Percentiles rank a stretch among this genome's conserved stretches.
Conservation (phyloP, 1,140 invertebrate species). For the Oppia nitens region DNA sequence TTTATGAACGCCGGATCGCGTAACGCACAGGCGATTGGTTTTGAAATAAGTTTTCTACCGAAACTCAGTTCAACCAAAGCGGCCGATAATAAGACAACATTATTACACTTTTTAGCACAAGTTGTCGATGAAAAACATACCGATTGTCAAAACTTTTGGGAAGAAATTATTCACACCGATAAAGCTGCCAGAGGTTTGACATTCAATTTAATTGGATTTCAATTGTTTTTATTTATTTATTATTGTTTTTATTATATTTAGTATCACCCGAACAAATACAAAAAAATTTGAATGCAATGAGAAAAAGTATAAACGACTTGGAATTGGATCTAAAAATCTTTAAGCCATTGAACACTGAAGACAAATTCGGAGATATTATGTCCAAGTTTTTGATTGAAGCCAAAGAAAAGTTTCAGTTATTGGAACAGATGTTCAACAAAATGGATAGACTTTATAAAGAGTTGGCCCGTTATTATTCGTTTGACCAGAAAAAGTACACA, state of each 20-base stretch:
- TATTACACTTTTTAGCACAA: slow-evolving; percentile 81
- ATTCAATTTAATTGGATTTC: neutral
- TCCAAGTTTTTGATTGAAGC: slow-evolving; percentile 57
- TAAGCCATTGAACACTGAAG: slow-evolving; percentile 55
- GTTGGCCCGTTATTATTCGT: slow-evolving; percentile 74
- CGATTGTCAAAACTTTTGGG: slow-evolving; percentile 59
- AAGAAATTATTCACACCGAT: slow-evolving; percentile 66
- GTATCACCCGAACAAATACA: slow-evolving; percentile 56
- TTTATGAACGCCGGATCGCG: slow-evolving; percentile 46
- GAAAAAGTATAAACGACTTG: slow-evolving; percentile 59
- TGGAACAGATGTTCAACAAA: slow-evolving; percentile 83
- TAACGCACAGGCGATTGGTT: slow-evolving; percentile 82
- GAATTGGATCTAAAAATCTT: slow-evolving; percentile 72
- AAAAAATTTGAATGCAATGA: slow-evolving; percentile 69
- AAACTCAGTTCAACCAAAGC: slow-evolving; percentile 79
- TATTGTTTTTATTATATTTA: neutral
- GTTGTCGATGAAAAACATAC: slow-evolving; percentile 72
- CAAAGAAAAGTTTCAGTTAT: slow-evolving; percentile 61
- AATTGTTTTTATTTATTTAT: neutral
- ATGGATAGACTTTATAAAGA: slow-evolving; percentile 71
- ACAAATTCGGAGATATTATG: slow-evolving; percentile 68
- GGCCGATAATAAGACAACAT: slow-evolving; percentile 71
- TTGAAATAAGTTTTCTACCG: slow-evolving; percentile 87
- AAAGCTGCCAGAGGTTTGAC: slow-evolving; percentile 29
- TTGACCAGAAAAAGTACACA: slow-evolving; percentile 82